These are phyloP conservation scores for Probosciger aterrimus DNA, from an alignment of 2,113 vertebrate genomes.

Conservation along the genomic window DNA sequence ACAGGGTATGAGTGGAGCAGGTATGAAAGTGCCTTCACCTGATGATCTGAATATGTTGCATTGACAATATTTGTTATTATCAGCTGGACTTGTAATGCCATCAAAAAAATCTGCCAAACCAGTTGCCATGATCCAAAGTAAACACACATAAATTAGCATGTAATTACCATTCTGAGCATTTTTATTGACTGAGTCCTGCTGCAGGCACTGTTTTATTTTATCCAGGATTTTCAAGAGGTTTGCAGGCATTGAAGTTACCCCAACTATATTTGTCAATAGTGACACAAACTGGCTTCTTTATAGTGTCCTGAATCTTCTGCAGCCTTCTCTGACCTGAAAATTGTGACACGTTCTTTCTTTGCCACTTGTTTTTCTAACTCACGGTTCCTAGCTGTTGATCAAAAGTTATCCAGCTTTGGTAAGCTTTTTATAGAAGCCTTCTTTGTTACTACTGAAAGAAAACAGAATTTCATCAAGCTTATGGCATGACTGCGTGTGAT, in stretches of 20 bases:
- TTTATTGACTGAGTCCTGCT: not conserved
- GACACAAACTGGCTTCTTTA: not conserved
- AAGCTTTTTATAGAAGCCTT: not conserved
- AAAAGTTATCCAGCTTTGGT: not conserved
- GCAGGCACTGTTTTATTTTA: not conserved
- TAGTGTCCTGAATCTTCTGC: not conserved
- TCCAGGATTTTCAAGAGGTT: not conserved
- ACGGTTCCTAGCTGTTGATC: accelerated
- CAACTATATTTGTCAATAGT: not conserved
- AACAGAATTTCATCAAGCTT: not conserved
- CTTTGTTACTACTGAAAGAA: not conserved
- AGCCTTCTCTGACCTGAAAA: not conserved
- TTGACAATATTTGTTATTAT: not conserved
- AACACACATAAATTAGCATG: not conserved
- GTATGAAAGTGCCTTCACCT: not conserved
- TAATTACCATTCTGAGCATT: not conserved
- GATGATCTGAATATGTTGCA: not conserved
- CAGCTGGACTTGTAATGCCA: not conserved
- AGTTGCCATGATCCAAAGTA: not conserved
- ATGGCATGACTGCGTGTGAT: not conserved
- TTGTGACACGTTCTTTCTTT: not conserved
- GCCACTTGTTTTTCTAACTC: not conserved
- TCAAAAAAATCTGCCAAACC: not conserved
- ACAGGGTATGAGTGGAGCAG: not conserved
- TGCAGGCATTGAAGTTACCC: not conserved